A percentile compares a stretch with the other conserved stretches of the same genome.
Evolutionary conservation across 1,140 invertebrate genomes (phyloP).

Genomic region (Rhynchophorus ferrugineus): DNA sequence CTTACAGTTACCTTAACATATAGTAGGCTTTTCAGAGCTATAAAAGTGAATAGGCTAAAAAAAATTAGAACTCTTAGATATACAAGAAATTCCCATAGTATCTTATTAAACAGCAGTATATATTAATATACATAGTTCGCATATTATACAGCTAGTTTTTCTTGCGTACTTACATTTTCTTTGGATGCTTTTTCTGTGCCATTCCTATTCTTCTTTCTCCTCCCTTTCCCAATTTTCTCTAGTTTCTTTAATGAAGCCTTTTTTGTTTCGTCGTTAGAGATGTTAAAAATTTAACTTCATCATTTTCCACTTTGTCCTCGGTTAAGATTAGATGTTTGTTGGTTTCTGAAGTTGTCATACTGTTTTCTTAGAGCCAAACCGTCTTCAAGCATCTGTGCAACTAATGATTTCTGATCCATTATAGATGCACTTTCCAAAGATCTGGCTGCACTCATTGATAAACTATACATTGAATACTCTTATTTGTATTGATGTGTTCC

Average conservation of each 20-base stretch:
- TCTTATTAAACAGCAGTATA: too few relatives aligned
- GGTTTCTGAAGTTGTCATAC: constrained; percentile 41
- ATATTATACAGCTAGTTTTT: too few relatives aligned
- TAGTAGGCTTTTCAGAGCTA: too few relatives aligned
- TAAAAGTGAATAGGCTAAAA: too few relatives aligned
- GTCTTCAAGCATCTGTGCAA: constrained; percentile 88
- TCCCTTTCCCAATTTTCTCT: constrained; percentile 62
- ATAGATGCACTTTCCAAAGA: constrained; percentile 48
- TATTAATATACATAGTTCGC: too few relatives aligned
- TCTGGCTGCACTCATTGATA: constrained; percentile 64
- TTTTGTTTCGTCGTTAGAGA: constrained; percentile 82
- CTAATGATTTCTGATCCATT: constrained; percentile 64
- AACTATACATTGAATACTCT: constrained; percentile 89
- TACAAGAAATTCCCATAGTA: too few relatives aligned
- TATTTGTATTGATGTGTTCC: constrained; percentile 98
- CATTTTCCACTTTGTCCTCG: constrained; percentile 53
- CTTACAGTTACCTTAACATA: too few relatives aligned
- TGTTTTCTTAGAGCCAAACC: constrained; percentile 81
- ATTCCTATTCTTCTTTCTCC: constrained; percentile 34
- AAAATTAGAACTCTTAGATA: too few relatives aligned
- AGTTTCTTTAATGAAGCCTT: constrained; percentile 78
- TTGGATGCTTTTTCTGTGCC: constrained; percentile 11
- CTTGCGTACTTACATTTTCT: too few relatives aligned
- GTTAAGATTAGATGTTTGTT: constrained; percentile 42
- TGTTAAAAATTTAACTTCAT: constrained; percentile 72